Percentiles rank a stretch among this genome's conserved stretches.
Conservation (phyloP, 2,888 invertebrate genomes). For the Erannis defoliaria region DNA sequence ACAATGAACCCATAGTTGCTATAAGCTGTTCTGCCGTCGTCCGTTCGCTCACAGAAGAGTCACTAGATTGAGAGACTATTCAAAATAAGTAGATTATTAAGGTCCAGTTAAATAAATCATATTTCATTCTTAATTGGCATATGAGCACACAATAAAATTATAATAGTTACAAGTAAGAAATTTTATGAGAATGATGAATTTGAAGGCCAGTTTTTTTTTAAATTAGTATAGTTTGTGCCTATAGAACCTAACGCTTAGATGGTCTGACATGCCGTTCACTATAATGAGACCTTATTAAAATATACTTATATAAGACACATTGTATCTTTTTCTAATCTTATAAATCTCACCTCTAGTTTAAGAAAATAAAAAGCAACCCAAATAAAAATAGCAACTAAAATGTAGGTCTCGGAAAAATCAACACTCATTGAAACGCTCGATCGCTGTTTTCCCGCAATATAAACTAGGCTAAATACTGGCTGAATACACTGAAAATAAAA, state of each 20-base stretch:
- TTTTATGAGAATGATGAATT: too few species aligned
- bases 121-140: too few species aligned
- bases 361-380: constrained; percentile 6
- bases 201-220: too few species aligned
- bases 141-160: too few species aligned
- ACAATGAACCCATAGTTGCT: background rate
- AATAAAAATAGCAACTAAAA: constrained; percentile 31
- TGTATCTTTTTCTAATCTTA: background rate
- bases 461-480: constrained; percentile 36
- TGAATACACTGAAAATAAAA: constrained; percentile 35
- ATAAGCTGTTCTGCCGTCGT: background rate
- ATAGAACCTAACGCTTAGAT: too few species aligned
- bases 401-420: constrained; percentile 36
- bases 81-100: background rate
- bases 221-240: too few species aligned
- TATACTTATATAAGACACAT: background rate
- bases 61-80: background rate
- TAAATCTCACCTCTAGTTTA: background rate
- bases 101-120: too few species aligned
- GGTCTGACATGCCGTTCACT: too few species aligned
- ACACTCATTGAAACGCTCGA: constrained; percentile 31
- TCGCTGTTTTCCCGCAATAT: constrained; percentile 25
- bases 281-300: too few species aligned
- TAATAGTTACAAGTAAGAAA: too few species aligned
- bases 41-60: background rate